Evolutionary conservation across 2,113 vertebrate species (phyloP), one percentile per base, ranked within the genome.

Genomic region (Otocyon megalotis): DNA sequence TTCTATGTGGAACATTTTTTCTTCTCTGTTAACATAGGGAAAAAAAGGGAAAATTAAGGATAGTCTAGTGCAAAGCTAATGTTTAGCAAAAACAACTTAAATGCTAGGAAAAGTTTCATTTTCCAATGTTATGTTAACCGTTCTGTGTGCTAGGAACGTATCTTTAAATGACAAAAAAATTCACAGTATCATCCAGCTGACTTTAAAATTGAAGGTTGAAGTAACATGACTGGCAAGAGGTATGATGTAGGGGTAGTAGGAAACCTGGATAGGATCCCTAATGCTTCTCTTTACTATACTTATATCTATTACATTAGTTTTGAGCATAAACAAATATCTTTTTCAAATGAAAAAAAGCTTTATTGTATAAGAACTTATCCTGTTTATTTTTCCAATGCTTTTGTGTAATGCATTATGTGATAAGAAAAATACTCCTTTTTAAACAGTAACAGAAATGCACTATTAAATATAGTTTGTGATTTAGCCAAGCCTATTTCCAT

Each of bases 361-460:
- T 11, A 83, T 79, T 88, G 50, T 98, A 96, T 97, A 80, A 97
- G 88, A 88, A 14, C 63, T 96, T 30, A 0, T 62, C 62, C 90
- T 96, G 16, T 97, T 97, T 98, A 96, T 96, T 96, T 98, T 97
- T 90, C 28, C 28, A 96, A 9, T 60, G 74, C 20, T 94, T 97
- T 97, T 94, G 81, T 84, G 50, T 77, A 14, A 86, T 86, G 77
- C n/a, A 82, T 89, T 96, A 43, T 43, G 16, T 97, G 96, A 97
- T 88, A 93, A 97, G 93, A 86, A 96, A 95, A 37, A 12, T 87
- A 82, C 22, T 81, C 7, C 94, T 94, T 96, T 80, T 95, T 94
- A 93, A 97, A 88, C 16, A 87, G 79, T 95, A 90, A 96, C 83
- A 74, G 4, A 8, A 92, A 53, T 63, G 72, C 28, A 89, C 74